Evolutionary conservation across 1,140 invertebrate genomes (phyloP), one percentile per base, ranked within the genome.

Genomic region (Zaprionus ornatus): DNA sequence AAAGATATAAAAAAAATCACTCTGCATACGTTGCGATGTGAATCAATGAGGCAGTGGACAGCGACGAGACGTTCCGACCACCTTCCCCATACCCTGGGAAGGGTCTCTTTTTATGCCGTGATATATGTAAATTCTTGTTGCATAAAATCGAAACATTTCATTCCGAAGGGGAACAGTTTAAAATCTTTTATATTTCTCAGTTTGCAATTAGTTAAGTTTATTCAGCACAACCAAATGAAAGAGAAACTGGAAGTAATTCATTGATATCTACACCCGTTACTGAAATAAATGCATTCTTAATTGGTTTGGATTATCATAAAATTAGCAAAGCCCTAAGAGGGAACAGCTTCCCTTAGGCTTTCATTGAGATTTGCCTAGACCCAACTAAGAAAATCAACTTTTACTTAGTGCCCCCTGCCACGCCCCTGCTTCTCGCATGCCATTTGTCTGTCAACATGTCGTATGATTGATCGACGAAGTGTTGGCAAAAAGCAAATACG

Each of bases 41-140:
- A 60, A 32, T 48, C 71, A 74, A 74, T 74, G 29, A 59, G 50
- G 65, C 65, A 74, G 19, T 57, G 21, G 42, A 27, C 55, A 69
- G 17, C 42, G 17, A 29, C 35, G 19, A 45, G 21, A 1, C 15
- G 3, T n/a, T 9, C 27, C 2, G 13, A 12, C 42, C 25, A 23
- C 45, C 29, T 4, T 17, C 17, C 7, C 0, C 55, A 4, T 54
- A n/a, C 21, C 52, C 21, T 29, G 5, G 19, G 25, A 10, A 32
- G 29, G 9, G 29, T n/a, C 19, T 5, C 45, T 0, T 50, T 50
- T 50, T 23, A 50, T 50, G 2, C 45, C 19, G 7, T 23, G 45
- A 50, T 50, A 6, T 23, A 50, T 50, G 45, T 12, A 45, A 45
- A 45, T n/a, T 40, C 7, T 40, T 40, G 37, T 40, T 45, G 40